Conservation (phyloP, 2,888 invertebrate genomes). For the Drosophila dives region DNA sequence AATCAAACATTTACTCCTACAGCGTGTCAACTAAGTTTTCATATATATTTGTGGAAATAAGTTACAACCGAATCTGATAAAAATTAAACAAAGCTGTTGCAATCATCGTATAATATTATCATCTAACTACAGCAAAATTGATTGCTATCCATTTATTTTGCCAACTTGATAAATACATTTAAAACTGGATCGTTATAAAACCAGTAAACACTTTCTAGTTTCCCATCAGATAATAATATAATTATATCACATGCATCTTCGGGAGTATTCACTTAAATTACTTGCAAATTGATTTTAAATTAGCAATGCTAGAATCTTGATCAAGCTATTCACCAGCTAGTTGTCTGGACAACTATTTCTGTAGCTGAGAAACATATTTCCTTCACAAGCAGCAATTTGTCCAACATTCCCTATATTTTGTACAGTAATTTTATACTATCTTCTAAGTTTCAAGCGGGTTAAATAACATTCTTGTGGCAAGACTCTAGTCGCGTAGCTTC, state of each 20-base stretch:
- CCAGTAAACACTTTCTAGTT: conserved; percentile 55
- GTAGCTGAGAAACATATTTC: conserved; percentile 5
- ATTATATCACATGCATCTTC: neutral
- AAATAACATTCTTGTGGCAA: neutral
- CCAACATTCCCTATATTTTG: neutral
- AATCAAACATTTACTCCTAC: neutral
- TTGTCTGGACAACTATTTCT: conserved; percentile 1
- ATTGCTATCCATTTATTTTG: neutral
- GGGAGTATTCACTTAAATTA: conserved; percentile 44
- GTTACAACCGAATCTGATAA: neutral
- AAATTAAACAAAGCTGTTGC: neutral
- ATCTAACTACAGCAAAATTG: neutral
- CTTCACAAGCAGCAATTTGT: neutral
- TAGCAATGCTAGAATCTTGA: conserved; percentile 47
- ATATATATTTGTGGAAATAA: neutral
- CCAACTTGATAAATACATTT: conserved; percentile 67
- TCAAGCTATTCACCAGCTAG: conserved; percentile 28
- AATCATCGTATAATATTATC: neutral
- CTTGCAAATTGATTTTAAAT: conserved; percentile 80
- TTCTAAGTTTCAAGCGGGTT: neutral
- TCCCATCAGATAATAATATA: conserved; percentile 6
- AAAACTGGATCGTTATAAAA: conserved; percentile 68
- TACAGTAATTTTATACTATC: neutral
- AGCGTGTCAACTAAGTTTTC: neutral
- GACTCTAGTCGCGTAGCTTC: neutral